phyloP scores from a whole-genome alignment of 2,888 invertebrate species.

The Thalpophila matura region DNA sequence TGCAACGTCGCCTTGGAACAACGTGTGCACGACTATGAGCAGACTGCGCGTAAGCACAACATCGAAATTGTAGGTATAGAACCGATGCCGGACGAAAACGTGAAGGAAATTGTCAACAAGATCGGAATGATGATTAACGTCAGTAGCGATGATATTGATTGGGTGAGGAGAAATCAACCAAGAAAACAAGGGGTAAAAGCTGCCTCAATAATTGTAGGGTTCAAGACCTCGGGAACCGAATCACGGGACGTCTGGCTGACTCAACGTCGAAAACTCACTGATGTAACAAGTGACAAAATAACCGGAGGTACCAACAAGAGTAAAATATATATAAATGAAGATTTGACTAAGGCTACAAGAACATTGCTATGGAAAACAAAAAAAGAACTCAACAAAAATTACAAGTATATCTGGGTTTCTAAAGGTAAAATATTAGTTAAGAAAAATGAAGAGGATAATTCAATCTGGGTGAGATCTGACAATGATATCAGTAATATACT shows the following conservation, averaged over 20 bases:
- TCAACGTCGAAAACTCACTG: slow-evolving; percentile 8
- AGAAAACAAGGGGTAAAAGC: not conserved
- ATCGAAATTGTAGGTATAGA: slow-evolving; percentile 18
- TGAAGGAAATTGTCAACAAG: not conserved
- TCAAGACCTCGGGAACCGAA: slow-evolving; percentile 5
- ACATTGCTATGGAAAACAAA: slow-evolving; percentile 14
- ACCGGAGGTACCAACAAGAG: slow-evolving; percentile 6
- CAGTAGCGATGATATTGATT: slow-evolving; percentile 1
- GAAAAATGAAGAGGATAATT: slow-evolving; percentile 9
- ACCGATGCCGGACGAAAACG: slow-evolving; percentile 10
- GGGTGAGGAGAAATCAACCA: slow-evolving; percentile 4
- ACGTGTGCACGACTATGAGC: slow-evolving; percentile 2
- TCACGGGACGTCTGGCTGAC: slow-evolving; percentile 11
- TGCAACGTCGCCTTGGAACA: slow-evolving; percentile 8
- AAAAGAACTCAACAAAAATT: not conserved
- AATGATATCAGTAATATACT: slow-evolving; percentile 6
- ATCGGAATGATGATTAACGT: slow-evolving; percentile 1
- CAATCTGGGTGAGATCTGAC: slow-evolving; percentile 6
- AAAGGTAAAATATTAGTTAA: slow-evolving; percentile 21
- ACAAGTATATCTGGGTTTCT: slow-evolving; percentile 13
- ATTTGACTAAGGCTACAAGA: slow-evolving; percentile 3
- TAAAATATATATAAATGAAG: slow-evolving; percentile 24
- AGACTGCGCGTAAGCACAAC: slow-evolving; percentile 3
- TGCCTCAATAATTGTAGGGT: slow-evolving; percentile 5
- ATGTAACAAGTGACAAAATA: slow-evolving; percentile 7